Evolutionary conservation across 2,888 invertebrate genomes (phyloP).

Genomic region (Celastrina argiolus): DNA sequence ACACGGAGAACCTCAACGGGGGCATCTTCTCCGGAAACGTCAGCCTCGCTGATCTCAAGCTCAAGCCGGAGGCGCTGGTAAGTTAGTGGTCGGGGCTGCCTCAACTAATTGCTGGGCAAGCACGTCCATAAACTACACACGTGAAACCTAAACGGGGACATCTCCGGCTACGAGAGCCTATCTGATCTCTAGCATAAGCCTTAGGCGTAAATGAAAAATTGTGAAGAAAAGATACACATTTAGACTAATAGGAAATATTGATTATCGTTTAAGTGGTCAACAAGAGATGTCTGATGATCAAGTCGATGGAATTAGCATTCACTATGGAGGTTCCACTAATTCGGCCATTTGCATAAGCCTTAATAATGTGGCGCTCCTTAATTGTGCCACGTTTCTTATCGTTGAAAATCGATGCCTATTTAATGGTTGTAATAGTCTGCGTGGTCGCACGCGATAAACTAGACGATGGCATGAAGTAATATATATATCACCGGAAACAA

Average conservation of each 20-base stretch:
- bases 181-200: too few relatives aligned
- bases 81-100: too few relatives aligned
- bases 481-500: too few relatives aligned
- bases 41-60: constrained; percentile 85
- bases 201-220: too few relatives aligned
- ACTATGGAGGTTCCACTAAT: not conserved
- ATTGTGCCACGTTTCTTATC: not conserved
- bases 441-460: not conserved
- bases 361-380: not conserved
- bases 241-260: not conserved
- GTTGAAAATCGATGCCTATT: not conserved
- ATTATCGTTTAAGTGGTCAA: not conserved
- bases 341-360: not conserved
- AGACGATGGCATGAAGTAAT: too few relatives aligned
- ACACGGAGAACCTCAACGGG: constrained; percentile 89
- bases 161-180: too few relatives aligned
- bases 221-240: too few relatives aligned
- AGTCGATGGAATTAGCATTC: not conserved
- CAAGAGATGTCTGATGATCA: not conserved
- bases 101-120: too few relatives aligned
- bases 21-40: constrained; percentile 90
- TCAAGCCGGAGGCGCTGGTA: constrained; percentile 90
- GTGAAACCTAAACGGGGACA: too few relatives aligned
- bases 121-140: too few relatives aligned
- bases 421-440: too few relatives aligned